Percentiles rank a stretch among this genome's conserved stretches.
Conservation (phyloP, 2,888 invertebrate species). For the Zhuqinia jingwanae region DNA sequence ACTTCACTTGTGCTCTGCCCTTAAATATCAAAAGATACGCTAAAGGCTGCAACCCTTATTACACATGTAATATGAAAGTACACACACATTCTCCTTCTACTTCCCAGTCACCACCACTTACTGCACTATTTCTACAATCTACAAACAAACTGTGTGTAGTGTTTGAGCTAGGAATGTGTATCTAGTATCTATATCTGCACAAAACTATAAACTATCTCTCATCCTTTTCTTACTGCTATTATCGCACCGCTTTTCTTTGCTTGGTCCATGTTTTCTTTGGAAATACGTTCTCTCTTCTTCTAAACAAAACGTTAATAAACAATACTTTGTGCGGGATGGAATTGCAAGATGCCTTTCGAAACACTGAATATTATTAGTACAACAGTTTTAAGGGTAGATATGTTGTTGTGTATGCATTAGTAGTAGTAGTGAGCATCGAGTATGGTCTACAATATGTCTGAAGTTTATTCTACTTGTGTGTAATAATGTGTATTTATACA, state of each 20-base stretch:
- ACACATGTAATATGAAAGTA: neutral
- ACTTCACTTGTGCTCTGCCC: neutral
- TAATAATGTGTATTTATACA: neutral
- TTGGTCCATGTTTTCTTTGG: slow-evolving; percentile 13
- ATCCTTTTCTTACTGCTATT: neutral
- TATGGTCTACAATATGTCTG: neutral
- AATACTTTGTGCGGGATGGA: slow-evolving; percentile 44
- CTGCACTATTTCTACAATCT: no score
- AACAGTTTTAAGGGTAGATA: neutral
- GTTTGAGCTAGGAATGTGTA: neutral
- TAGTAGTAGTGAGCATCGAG: neutral
- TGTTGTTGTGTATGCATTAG: no score
- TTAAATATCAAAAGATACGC: neutral
- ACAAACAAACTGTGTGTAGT: no score
- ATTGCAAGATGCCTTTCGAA: neutral
- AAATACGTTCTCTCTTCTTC: neutral
- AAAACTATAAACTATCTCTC: slow-evolving; percentile 13
- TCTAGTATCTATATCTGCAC: neutral
- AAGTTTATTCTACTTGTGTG: neutral
- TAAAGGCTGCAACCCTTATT: neutral
- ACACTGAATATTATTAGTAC: no score
- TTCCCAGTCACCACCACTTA: no score
- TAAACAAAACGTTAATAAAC: slow-evolving; percentile 55
- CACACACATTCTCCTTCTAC: neutral
- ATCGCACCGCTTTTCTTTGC: neutral